phyloP scores from a whole-genome alignment of 2,797 vertebrate species.

The Taenioides sp. region DNA sequence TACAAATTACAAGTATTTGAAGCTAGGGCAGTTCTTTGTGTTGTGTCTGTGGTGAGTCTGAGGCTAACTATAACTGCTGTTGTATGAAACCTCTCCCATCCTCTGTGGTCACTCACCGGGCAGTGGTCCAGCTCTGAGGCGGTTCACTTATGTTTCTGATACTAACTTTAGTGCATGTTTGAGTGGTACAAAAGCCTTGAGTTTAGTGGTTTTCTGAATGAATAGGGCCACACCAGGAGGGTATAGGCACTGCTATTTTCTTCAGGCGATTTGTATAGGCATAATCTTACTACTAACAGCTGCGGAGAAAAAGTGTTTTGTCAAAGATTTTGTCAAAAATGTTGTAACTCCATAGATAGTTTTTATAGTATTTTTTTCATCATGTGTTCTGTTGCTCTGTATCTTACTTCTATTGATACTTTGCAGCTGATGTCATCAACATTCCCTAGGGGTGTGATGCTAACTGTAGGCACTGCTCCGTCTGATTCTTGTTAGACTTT shows the following conservation, averaged over 20 bases:
- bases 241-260: slow-evolving; percentile 13
- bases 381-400: too few relatives aligned
- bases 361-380: too few relatives aligned
- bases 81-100: slow-evolving; percentile 65
- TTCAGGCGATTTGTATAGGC: neutral
- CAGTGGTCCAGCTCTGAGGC: slow-evolving; percentile 52
- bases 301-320: too few relatives aligned
- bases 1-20: slow-evolving; percentile 30
- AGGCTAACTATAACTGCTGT: slow-evolving; percentile 65
- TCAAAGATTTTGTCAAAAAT: too few relatives aligned
- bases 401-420: too few relatives aligned
- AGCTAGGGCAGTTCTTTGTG: slow-evolving; percentile 18
- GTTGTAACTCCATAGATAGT: too few relatives aligned
- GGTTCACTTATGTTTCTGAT: slow-evolving; percentile 48
- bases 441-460: too few relatives aligned
- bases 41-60: slow-evolving; percentile 47
- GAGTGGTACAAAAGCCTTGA: slow-evolving; percentile 42
- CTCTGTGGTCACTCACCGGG: slow-evolving; percentile 61
- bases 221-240: slow-evolving; percentile 28
- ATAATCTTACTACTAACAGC: neutral
- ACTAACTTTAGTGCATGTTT: slow-evolving; percentile 69
- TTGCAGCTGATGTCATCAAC: too few relatives aligned
- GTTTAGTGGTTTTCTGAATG: slow-evolving; percentile 41
- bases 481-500: too few relatives aligned
- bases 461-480: too few relatives aligned